Percentiles rank a stretch among this genome's conserved stretches.
phyloP scores from a whole-genome alignment of 2,113 vertebrate genomes.

The Oryctolagus cuniculus region DNA sequence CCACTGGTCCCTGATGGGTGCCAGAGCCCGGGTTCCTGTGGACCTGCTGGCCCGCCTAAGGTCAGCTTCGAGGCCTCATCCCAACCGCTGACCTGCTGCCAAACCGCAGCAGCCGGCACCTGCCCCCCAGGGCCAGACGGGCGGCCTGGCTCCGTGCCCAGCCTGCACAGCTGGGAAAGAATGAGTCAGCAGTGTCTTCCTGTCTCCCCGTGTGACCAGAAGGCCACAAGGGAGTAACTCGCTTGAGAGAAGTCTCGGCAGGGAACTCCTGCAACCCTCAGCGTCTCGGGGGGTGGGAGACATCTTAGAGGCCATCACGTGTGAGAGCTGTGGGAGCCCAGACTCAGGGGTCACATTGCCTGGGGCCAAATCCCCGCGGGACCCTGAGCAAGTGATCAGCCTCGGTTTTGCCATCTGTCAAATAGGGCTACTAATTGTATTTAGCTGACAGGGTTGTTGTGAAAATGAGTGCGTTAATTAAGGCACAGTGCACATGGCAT shows the following conservation, averaged over 20 bases:
- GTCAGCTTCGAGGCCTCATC: constrained; percentile 73
- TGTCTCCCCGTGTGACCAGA: background rate
- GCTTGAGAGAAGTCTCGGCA: background rate
- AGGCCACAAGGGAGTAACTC: constrained; percentile 15
- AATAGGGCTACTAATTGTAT: background rate
- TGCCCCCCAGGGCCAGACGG: constrained; percentile 43
- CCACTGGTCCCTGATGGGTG: background rate
- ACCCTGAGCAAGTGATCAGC: background rate
- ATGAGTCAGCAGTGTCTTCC: constrained; percentile 61
- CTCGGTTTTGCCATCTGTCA: background rate
- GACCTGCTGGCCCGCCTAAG: background rate
- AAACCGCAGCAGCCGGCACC: constrained; percentile 73
- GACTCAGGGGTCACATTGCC: background rate
- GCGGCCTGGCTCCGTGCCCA: constrained; percentile 60
- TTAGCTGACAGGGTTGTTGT: background rate
- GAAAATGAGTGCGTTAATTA: background rate
- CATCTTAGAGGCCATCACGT: background rate
- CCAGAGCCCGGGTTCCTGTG: background rate
- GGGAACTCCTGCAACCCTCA: constrained; percentile 29
- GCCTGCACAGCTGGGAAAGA: constrained; percentile 53
- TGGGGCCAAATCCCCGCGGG: background rate
- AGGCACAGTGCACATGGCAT: accelerated
- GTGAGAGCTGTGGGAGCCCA: background rate
- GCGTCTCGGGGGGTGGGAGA: background rate
- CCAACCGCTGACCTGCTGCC: constrained; percentile 71